A percentile compares a stretch with the other conserved stretches of the same genome.
phyloP scores from a whole-genome alignment of 2,113 vertebrate species.

The Zingel zingel region DNA sequence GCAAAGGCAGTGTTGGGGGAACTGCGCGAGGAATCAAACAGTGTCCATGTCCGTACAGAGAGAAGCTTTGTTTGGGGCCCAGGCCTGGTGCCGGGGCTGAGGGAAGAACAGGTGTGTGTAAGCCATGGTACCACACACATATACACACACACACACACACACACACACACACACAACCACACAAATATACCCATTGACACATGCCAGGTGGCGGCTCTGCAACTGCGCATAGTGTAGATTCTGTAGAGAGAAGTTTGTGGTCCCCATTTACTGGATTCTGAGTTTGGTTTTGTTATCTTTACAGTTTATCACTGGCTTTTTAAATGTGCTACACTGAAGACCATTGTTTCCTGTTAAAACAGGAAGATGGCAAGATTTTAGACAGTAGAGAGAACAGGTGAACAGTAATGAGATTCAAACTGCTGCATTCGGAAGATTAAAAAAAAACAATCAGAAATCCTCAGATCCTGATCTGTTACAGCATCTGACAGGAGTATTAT shows the following conservation, averaged over 20 bases:
- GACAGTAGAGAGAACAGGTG: not conserved
- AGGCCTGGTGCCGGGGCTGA: slow-evolving; percentile 38
- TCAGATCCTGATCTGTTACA: slow-evolving; percentile 11
- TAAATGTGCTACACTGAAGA: slow-evolving; percentile 9
- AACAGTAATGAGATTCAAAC: not conserved
- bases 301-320: slow-evolving; percentile 26
- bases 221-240: slow-evolving; percentile 33
- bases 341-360: slow-evolving; percentile 32
- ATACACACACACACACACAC: slow-evolving; percentile 21
- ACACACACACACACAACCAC: not conserved
- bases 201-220: slow-evolving; percentile 58
- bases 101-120: slow-evolving; percentile 74
- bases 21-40: slow-evolving; percentile 42
- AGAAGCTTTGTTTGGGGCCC: slow-evolving; percentile 61
- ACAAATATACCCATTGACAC: slow-evolving; percentile 13
- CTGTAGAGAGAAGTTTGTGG: slow-evolving; percentile 29
- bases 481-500: slow-evolving; percentile 25
- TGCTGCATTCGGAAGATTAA: not conserved
- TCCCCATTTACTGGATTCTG: not conserved
- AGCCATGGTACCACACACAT: slow-evolving; percentile 25
- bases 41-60: slow-evolving; percentile 56
- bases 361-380: not conserved
- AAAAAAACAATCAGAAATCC: not conserved
- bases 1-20: slow-evolving; percentile 24
- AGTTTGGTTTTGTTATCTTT: slow-evolving; percentile 41